A percentile compares a stretch with the other conserved stretches of the same genome.
phyloP scores from a whole-genome alignment of 2,113 vertebrate genomes.

The Setophaga petechia region DNA sequence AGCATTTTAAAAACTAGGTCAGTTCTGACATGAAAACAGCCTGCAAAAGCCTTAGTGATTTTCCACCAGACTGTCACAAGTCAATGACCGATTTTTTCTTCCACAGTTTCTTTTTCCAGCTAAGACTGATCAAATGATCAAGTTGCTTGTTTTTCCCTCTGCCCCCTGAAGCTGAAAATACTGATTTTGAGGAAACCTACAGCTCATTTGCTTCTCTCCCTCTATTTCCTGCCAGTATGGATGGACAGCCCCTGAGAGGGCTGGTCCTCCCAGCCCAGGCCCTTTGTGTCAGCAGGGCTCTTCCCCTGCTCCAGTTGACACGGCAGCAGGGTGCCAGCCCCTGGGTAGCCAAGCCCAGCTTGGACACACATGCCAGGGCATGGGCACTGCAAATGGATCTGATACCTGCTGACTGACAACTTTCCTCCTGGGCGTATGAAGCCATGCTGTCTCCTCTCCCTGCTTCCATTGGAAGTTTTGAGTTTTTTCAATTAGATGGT shows the following conservation, averaged over 20 bases:
- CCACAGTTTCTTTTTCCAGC: background rate
- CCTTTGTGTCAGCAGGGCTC: background rate
- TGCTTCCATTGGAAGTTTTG: background rate
- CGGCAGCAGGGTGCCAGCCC: rapidly evolving
- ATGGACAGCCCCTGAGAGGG: background rate
- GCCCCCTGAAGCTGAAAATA: background rate
- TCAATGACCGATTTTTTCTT: background rate
- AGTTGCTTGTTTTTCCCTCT: background rate
- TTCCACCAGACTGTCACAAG: conserved; percentile 4
- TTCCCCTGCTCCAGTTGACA: rapidly evolving
- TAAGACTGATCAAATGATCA: background rate
- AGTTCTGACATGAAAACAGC: conserved; percentile 36
- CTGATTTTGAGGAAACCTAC: background rate
- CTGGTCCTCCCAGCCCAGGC: background rate
- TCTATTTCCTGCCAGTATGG: background rate
- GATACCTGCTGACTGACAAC: background rate
- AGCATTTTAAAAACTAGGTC: conserved; percentile 38
- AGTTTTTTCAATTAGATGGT: background rate
- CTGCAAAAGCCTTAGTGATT: background rate
- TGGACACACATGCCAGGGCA: rapidly evolving
- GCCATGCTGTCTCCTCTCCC: background rate
- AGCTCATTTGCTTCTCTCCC: background rate
- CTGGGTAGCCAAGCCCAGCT: background rate
- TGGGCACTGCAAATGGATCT: background rate
- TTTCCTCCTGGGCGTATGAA: background rate